Conservation (phyloP, 2,888 invertebrate genomes). For the Endotricha flammealis region DNA sequence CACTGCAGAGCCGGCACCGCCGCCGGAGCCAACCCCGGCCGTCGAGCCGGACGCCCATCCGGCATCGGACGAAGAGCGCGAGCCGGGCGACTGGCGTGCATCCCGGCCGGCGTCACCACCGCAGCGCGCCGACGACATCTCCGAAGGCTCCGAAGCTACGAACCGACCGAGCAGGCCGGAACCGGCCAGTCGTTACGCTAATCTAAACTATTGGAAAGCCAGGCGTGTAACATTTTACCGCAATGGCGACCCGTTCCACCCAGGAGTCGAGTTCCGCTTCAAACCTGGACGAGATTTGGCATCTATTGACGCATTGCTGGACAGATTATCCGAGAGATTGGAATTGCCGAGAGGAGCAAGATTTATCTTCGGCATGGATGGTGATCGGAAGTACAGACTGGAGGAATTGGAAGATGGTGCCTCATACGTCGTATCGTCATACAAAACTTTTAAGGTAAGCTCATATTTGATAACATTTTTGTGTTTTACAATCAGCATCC, state of each 20-base stretch:
- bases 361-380: slow-evolving; percentile 95
- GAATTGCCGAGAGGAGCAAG: slow-evolving; percentile 93
- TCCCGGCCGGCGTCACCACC: slow-evolving; percentile 64
- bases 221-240: slow-evolving; percentile 92
- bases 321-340: slow-evolving; percentile 91
- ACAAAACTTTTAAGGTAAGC: slow-evolving; percentile 91
- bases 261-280: slow-evolving; percentile 90
- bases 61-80: slow-evolving; percentile 73
- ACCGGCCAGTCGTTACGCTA: slow-evolving; percentile 83
- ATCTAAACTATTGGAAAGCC: slow-evolving; percentile 92
- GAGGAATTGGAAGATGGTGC: slow-evolving; percentile 94
- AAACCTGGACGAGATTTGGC: slow-evolving; percentile 93
- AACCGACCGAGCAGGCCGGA: slow-evolving; percentile 78
- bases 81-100: slow-evolving; percentile 73
- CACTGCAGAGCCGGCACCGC: slow-evolving; percentile 59
- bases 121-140: slow-evolving; percentile 63
- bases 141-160: slow-evolving; percentile 71
- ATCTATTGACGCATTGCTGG: slow-evolving; percentile 89
- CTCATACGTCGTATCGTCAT: slow-evolving; percentile 94
- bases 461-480: background rate
- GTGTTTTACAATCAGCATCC: background rate
- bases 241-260: slow-evolving; percentile 95
- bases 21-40: slow-evolving; percentile 58
- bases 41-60: slow-evolving; percentile 58
- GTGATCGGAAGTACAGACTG: slow-evolving; percentile 88